Evolutionary conservation across 2,113 vertebrate species (phyloP).

Genomic region (Fregata magnificens): DNA sequence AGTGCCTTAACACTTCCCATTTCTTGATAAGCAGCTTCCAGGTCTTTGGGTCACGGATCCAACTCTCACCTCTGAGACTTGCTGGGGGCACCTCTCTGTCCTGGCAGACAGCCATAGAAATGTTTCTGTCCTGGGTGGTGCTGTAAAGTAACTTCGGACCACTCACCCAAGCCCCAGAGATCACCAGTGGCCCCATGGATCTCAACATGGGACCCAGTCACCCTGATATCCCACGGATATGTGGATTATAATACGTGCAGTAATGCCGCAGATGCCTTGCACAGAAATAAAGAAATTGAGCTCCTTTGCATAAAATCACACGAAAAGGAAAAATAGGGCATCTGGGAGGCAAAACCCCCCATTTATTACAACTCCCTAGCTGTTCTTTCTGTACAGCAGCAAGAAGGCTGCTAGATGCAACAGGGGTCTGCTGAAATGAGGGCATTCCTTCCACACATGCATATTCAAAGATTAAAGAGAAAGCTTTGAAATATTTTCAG

Average conservation of each 20-base stretch:
- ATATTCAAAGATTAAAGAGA: conserved; percentile 61
- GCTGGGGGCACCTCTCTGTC: background rate
- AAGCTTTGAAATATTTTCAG: conserved; percentile 53
- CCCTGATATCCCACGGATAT: background rate
- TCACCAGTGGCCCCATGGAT: background rate
- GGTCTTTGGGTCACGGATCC: background rate
- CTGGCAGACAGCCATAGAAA: background rate
- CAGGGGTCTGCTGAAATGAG: conserved; percentile 37
- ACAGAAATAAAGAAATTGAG: background rate
- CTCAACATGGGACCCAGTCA: background rate
- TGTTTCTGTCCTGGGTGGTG: background rate
- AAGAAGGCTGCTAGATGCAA: conserved; percentile 7
- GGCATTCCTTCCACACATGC: conserved; percentile 1
- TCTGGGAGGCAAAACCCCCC: background rate
- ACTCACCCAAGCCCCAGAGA: background rate
- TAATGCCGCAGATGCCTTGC: background rate
- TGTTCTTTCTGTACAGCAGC: background rate
- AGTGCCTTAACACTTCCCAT: background rate
- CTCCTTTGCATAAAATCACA: background rate
- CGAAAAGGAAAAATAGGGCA: conserved; percentile 16
- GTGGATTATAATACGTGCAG: background rate
- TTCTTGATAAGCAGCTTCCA: background rate
- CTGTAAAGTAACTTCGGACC: background rate
- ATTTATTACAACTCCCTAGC: conserved; percentile 15
- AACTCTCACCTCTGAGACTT: background rate